phyloP scores from a whole-genome alignment of 2,797 vertebrate species.

The Enteromius anoplus region DNA sequence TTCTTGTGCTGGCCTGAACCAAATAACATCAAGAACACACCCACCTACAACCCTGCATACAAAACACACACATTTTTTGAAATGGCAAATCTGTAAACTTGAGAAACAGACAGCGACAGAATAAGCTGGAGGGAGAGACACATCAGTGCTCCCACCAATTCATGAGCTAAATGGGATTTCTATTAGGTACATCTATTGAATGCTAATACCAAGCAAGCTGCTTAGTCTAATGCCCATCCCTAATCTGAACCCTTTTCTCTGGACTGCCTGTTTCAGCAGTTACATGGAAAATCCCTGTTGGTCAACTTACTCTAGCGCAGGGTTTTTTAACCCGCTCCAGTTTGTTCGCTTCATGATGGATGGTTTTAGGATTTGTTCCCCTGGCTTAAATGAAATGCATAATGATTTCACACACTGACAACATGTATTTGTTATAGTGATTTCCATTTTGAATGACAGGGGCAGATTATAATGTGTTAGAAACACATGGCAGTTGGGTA shows the following conservation, averaged over 20 bases:
- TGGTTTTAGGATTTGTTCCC: conserved; percentile 21
- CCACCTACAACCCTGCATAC: conserved; percentile 26
- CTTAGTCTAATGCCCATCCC: conserved; percentile 53
- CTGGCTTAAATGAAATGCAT: conserved; percentile 13
- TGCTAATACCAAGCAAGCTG: conserved; percentile 55
- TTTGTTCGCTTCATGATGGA: conserved; percentile 20
- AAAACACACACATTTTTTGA: conserved; percentile 5
- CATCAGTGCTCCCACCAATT: conserved; percentile 9
- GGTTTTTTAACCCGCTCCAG: not conserved
- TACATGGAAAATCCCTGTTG: conserved; percentile 40
- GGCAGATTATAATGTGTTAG: conserved; percentile 41
- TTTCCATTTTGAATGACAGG: conserved; percentile 58
- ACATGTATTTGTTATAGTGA: conserved; percentile 14
- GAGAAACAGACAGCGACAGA: conserved; percentile 12
- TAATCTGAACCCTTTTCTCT: conserved; percentile 52
- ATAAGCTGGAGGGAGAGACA: conserved; percentile 32
- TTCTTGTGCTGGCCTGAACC: conserved; percentile 37
- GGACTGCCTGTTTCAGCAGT: conserved; percentile 42
- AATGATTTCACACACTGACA: conserved; percentile 26
- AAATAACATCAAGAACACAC: conserved; percentile 45
- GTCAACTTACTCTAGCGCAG: not conserved
- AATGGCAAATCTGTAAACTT: conserved; percentile 18
- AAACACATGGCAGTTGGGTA: conserved; percentile 33
- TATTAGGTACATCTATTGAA: conserved; percentile 53
- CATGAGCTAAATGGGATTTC: conserved; percentile 49